Conservation (phyloP, 2,113 vertebrate genomes). For the Axis porcinus region DNA sequence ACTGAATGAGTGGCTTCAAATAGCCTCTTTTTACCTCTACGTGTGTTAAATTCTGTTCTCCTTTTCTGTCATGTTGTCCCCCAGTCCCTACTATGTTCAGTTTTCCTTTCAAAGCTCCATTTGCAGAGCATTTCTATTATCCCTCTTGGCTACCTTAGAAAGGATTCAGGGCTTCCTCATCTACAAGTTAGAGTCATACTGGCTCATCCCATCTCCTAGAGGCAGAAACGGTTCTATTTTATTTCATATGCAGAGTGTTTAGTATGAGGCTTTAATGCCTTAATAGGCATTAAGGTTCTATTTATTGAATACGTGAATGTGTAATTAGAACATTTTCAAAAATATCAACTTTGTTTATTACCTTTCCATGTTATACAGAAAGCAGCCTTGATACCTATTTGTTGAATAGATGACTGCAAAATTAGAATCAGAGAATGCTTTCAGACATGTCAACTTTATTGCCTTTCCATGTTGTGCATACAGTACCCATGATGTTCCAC, state of each 20-base stretch:
- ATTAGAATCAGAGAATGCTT: constrained; percentile 26
- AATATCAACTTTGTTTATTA: background rate
- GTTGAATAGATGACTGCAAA: background rate
- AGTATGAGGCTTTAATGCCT: background rate
- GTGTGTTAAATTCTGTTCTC: background rate
- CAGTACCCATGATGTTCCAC: background rate
- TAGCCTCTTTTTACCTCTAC: background rate
- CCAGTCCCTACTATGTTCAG: background rate
- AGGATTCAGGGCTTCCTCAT: background rate
- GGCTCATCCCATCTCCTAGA: background rate
- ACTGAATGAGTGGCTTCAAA: background rate
- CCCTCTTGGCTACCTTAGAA: background rate
- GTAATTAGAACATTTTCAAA: constrained; percentile 15
- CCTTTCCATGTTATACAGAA: background rate
- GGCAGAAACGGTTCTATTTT: background rate
- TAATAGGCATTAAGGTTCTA: background rate
- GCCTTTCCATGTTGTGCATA: background rate
- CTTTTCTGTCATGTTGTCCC: background rate
- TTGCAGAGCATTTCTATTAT: background rate
- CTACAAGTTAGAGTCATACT: background rate
- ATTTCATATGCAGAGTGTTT: background rate
- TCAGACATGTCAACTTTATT: constrained; percentile 14
- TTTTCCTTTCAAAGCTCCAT: background rate
- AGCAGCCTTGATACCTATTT: background rate
- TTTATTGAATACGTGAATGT: background rate